phyloP scores from a whole-genome alignment of 2,797 vertebrate species.

The Eulemur mongoz region DNA sequence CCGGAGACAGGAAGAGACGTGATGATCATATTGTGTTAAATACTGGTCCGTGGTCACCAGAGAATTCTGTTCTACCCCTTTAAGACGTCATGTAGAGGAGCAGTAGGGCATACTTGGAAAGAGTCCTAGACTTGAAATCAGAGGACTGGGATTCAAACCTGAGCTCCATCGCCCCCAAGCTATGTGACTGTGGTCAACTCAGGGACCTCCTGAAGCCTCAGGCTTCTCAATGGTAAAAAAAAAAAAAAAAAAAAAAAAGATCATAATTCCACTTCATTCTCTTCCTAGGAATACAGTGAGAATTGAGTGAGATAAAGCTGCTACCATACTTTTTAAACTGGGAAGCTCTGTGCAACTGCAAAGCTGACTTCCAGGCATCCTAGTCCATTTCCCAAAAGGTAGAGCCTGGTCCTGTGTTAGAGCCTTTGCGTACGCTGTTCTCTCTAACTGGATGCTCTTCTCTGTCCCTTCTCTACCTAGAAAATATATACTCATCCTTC shows the following conservation, averaged over 20 bases:
- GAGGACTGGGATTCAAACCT: neutral
- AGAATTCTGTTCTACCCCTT: neutral
- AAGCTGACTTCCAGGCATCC: neutral
- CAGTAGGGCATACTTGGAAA: neutral
- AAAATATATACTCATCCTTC: neutral
- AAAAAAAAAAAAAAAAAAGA: neutral
- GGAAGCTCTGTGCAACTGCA: neutral
- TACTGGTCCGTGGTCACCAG: neutral
- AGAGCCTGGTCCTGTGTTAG: neutral
- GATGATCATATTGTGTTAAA: neutral
- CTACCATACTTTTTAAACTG: neutral
- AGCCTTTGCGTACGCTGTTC: neutral
- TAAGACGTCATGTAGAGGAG: neutral
- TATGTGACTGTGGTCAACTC: neutral
- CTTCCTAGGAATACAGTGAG: neutral
- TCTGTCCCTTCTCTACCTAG: neutral
- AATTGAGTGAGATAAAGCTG: neutral
- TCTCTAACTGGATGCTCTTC: neutral
- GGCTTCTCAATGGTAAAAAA: neutral
- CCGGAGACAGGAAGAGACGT: neutral
- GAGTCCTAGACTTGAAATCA: neutral
- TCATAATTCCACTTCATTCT: neutral
- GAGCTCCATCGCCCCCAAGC: neutral
- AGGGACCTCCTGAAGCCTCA: neutral
- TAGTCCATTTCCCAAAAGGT: neutral